phyloP scores from a whole-genome alignment of 2,888 invertebrate species.

The Nemapogon koenigi region DNA sequence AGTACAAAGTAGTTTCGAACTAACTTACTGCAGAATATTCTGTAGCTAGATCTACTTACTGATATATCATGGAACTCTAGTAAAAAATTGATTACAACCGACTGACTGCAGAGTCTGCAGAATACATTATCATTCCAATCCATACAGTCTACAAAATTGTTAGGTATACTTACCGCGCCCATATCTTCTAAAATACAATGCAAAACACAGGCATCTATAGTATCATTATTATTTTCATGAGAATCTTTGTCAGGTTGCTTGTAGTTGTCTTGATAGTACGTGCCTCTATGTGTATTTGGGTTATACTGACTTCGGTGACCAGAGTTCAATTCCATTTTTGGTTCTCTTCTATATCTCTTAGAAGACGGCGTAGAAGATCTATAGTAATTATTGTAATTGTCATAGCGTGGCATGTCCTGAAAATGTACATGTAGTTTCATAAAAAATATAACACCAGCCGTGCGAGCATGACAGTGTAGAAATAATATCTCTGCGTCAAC shows the following conservation, averaged over 20 bases:
- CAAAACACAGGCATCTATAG: slow-evolving; percentile 56
- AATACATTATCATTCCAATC: too few species aligned
- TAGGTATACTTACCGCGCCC: slow-evolving; percentile 66
- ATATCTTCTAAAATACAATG: slow-evolving; percentile 75
- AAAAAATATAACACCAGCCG: too few species aligned
- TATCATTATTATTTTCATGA: slow-evolving; percentile 29
- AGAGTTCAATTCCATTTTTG: slow-evolving; percentile 34
- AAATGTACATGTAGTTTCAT: too few species aligned
- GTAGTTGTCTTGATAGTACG: slow-evolving; percentile 24
- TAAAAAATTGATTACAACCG: too few species aligned
- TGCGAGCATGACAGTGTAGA: too few species aligned
- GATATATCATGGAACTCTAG: too few species aligned
- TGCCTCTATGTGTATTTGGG: slow-evolving; percentile 30
- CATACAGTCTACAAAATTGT: too few species aligned
- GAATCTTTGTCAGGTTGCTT: slow-evolving; percentile 29
- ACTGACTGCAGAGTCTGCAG: too few species aligned
- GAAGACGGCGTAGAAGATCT: slow-evolving; percentile 27
- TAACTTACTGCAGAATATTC: too few species aligned
- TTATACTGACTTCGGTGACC: slow-evolving; percentile 53
- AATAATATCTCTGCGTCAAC: too few species aligned
- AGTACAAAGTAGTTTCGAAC: too few species aligned
- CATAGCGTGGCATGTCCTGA: slow-evolving; percentile 27
- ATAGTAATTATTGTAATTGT: slow-evolving; percentile 19
- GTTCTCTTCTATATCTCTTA: slow-evolving; percentile 38
- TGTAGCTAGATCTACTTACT: too few species aligned